Conservation (phyloP, 2,888 invertebrate species). For the Xestobium rufovillosum region DNA sequence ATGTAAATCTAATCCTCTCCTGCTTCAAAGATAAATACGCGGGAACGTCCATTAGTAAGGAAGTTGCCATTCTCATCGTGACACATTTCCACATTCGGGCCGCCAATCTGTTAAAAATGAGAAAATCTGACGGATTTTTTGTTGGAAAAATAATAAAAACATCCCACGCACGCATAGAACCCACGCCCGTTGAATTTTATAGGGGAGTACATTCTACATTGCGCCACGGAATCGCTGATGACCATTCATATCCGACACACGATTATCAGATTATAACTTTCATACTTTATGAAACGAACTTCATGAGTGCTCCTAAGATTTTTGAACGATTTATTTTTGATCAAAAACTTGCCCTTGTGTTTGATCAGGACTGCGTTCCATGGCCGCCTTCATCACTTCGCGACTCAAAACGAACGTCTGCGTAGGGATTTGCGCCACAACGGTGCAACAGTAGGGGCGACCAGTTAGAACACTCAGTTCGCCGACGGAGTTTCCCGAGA, state of each 20-base stretch:
- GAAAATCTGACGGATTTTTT: no score
- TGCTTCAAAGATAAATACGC: conserved; percentile 49
- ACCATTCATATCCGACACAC: no score
- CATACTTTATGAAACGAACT: no score
- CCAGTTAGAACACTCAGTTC: conserved; percentile 53
- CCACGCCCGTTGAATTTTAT: no score
- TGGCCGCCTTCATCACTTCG: conserved; percentile 44
- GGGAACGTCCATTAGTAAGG: conserved; percentile 48
- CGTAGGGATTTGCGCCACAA: conserved; percentile 52
- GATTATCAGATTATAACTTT: no score
- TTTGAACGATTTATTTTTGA: no score
- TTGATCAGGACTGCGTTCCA: conserved; percentile 28
- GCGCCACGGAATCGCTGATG: no score
- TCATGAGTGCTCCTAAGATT: no score
- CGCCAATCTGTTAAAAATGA: conserved; percentile 46
- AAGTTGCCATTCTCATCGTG: conserved; percentile 50
- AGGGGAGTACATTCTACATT: no score
- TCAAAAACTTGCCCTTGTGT: conserved; percentile 12
- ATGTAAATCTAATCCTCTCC: conserved; percentile 49
- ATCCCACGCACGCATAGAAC: no score
- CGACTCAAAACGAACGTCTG: conserved; percentile 46
- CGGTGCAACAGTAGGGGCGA: conserved; percentile 49
- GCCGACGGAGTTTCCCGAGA: conserved; percentile 54
- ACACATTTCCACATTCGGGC: conserved; percentile 55
- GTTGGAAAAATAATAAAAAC: no score